Percentiles rank a stretch among this genome's conserved stretches.
Conservation (phyloP, 2,888 invertebrate genomes). For the Platycheirus albimanus region DNA sequence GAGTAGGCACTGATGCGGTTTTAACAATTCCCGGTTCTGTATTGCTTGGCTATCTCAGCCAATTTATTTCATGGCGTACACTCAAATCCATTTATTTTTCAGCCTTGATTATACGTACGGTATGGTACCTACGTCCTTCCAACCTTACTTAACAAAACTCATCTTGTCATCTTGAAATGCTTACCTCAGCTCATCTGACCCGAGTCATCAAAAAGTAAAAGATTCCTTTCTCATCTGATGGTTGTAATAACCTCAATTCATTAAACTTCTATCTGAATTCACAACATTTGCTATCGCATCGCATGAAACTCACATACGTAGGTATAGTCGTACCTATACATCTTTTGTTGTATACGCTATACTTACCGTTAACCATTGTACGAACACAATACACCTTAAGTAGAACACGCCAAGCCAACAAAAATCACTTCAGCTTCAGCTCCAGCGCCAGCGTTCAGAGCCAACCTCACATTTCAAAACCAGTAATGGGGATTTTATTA, state of each 20-base stretch:
- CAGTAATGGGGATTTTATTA: slow-evolving; percentile 74
- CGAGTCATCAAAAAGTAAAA: slow-evolving; percentile 35
- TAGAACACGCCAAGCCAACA: slow-evolving; percentile 59
- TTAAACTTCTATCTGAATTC: slow-evolving; percentile 34
- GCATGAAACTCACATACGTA: slow-evolving; percentile 4
- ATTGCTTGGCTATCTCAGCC: neutral
- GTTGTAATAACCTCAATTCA: slow-evolving; percentile 60
- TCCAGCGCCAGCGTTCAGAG: slow-evolving; percentile 40
- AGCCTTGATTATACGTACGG: slow-evolving; percentile 27
- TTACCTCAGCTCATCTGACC: slow-evolving; percentile 29
- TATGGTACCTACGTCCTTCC: neutral
- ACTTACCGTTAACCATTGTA: slow-evolving; percentile 11
- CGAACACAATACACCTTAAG: slow-evolving; percentile 63
- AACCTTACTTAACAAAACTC: slow-evolving; percentile 1
- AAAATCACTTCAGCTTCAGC: slow-evolving; percentile 56
- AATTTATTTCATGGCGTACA: slow-evolving; percentile 20
- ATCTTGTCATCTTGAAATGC: slow-evolving; percentile 19
- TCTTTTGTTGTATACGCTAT: neutral
- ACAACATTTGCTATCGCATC: slow-evolving; percentile 45
- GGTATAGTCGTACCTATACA: no score
- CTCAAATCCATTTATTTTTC: slow-evolving; percentile 39
- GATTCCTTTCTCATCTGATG: slow-evolving; percentile 16
- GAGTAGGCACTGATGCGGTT: no score
- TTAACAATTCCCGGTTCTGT: no score
- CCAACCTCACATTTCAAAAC: slow-evolving; percentile 63